A percentile compares a stretch with the other conserved stretches of the same genome.
phyloP scores from a whole-genome alignment of 2,797 vertebrate genomes.

The Emys orbicularis region DNA sequence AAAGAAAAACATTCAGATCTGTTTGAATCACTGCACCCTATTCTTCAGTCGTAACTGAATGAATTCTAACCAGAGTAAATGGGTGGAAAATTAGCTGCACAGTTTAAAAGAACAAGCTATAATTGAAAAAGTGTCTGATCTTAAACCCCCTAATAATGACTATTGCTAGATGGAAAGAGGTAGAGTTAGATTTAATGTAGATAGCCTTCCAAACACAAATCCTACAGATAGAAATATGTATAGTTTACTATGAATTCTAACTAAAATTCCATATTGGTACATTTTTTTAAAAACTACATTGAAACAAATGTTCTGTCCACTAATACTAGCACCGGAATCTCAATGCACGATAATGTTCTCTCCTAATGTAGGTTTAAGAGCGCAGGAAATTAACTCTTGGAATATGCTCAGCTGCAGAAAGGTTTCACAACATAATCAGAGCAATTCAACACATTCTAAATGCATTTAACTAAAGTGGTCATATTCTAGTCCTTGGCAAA shows the following conservation, averaged over 20 bases:
- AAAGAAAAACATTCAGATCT: neutral
- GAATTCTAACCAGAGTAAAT: neutral
- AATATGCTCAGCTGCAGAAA: neutral
- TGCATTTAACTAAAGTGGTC: slow-evolving; percentile 16
- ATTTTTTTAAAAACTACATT: neutral
- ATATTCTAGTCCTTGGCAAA: slow-evolving; percentile 48
- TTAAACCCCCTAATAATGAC: neutral
- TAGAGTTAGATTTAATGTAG: neutral
- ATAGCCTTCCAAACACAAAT: neutral
- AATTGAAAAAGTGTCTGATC: neutral
- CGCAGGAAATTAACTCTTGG: neutral
- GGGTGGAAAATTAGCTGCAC: neutral
- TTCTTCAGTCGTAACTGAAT: neutral
- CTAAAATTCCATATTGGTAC: neutral
- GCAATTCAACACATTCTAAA: neutral
- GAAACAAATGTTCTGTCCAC: neutral
- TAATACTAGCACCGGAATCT: neutral
- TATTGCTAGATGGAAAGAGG: neutral
- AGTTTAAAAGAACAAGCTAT: neutral
- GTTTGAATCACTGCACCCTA: neutral
- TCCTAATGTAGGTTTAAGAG: neutral
- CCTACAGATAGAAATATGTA: neutral
- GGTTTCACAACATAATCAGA: neutral
- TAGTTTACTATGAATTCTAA: neutral
- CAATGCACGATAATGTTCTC: neutral